phyloP scores from a whole-genome alignment of 2,888 invertebrate genomes.

The Beris chalybata region DNA sequence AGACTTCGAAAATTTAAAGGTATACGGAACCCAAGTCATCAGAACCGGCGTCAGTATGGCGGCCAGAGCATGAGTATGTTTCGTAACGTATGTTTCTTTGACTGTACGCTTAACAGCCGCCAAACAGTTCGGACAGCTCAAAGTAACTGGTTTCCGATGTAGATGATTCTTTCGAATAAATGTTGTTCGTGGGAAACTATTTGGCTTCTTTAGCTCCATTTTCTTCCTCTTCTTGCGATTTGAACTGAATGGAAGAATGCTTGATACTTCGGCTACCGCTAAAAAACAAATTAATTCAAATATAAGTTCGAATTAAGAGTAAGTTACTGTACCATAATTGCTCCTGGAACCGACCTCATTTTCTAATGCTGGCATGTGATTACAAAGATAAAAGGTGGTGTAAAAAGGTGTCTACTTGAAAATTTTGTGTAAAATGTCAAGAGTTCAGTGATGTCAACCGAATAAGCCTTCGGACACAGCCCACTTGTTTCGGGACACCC shows the following conservation, averaged over 20 bases:
- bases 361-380: not conserved
- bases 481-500: no score
- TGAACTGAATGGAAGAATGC: not conserved
- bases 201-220: not conserved
- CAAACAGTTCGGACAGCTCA: constrained; percentile 21
- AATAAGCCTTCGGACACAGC: no score
- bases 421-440: no score
- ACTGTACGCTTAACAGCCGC: not conserved
- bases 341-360: not conserved
- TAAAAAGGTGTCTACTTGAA: no score
- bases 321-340: not conserved
- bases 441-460: no score
- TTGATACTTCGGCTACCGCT: not conserved
- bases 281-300: not conserved
- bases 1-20: not conserved
- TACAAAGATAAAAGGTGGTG: not conserved
- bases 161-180: constrained; percentile 9
- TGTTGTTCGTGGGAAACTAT: not conserved
- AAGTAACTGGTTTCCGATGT: constrained; percentile 1
- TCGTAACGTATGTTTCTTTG: not conserved
- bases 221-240: not conserved
- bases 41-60: constrained; percentile 5
- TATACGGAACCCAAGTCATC: constrained; percentile 17
- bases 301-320: no score
- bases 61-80: constrained; percentile 8